Evolutionary conservation across 2,797 vertebrate species (phyloP), one percentile per base, ranked within the genome.

Genomic region (Champsocephalus gunnari): DNA sequence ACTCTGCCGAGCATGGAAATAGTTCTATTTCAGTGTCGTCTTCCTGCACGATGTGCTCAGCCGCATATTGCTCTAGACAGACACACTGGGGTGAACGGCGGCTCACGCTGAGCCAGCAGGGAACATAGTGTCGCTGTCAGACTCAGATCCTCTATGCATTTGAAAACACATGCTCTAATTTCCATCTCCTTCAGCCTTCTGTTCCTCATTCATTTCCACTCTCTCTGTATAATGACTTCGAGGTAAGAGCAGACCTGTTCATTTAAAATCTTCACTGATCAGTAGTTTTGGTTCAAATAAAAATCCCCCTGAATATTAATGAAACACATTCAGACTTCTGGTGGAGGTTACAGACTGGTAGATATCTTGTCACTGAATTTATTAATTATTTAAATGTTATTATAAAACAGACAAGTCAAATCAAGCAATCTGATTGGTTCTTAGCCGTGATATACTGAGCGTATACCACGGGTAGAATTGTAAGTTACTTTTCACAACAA

Each of bases 21-120:
- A 21, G 28, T 64, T 77, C 67, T 77, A 66, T 77, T 89, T 89
- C 45, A 73, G 77, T 14, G 63, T 19, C 53, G 75, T 56, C 45
- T 51, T 54, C 45, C 70, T 76, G 66, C 17, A 5, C 63, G 59
- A 86, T 49, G 58, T 76, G 68, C 60, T 57, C 44, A 19, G 78
- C 66, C 0, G 12, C 28, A 68, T 62, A 66, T 53, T 65, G n/a
- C 80, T 83, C 4, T 1, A 77, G 84, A 84, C 79, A 85, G 54
- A 84, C 75, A 49, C 71, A 5, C 56, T 34, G 57, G 50, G 63
- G 66, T 58, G 66, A 87, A 83, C 12, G 49, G 19, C 61, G 51
- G 73, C 80, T 61, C 70, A 71, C 21, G 54, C 85, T 75, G 80
- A 88, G 80, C 73, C 61, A 63, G 79, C 82, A 71, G 24, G 75